phyloP scores from a whole-genome alignment of 2,888 invertebrate species.

The Chelonus formosanus region DNA sequence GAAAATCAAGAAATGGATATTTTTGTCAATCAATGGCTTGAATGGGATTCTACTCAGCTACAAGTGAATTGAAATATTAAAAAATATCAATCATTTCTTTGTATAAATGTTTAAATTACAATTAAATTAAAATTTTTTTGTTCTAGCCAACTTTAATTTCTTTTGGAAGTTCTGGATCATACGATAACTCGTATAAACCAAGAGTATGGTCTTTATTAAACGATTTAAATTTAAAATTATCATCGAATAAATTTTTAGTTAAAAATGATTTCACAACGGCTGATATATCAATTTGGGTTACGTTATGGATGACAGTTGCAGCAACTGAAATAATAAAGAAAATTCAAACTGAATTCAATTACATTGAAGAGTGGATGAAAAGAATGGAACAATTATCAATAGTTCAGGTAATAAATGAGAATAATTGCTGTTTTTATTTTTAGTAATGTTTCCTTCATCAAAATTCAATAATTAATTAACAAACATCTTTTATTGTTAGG shows the following conservation, averaged over 20 bases:
- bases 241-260: conserved; percentile 69
- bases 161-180: conserved; percentile 64
- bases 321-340: conserved; percentile 70
- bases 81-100: too few relatives aligned
- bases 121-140: conserved; percentile 2
- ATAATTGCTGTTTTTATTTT: conserved; percentile 41
- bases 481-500: too few relatives aligned
- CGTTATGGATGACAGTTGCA: conserved; percentile 73
- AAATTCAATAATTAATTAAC: too few relatives aligned
- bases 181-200: conserved; percentile 70
- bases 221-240: conserved; percentile 69
- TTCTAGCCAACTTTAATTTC: conserved; percentile 69
- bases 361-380: conserved; percentile 72
- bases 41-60: conserved; percentile 64
- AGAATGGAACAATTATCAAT: conserved; percentile 68
- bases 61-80: conserved; percentile 54
- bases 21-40: conserved; percentile 62
- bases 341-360: conserved; percentile 68
- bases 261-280: conserved; percentile 74
- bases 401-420: conserved; percentile 69
- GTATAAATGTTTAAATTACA: too few relatives aligned
- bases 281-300: conserved; percentile 79
- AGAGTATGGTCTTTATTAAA: conserved; percentile 69
- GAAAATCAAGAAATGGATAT: conserved; percentile 57
- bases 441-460: too few relatives aligned